Evolutionary conservation across 2,888 invertebrate species (phyloP), one percentile per base, ranked within the genome.

Genomic region (Amphimallon solstitiale): DNA sequence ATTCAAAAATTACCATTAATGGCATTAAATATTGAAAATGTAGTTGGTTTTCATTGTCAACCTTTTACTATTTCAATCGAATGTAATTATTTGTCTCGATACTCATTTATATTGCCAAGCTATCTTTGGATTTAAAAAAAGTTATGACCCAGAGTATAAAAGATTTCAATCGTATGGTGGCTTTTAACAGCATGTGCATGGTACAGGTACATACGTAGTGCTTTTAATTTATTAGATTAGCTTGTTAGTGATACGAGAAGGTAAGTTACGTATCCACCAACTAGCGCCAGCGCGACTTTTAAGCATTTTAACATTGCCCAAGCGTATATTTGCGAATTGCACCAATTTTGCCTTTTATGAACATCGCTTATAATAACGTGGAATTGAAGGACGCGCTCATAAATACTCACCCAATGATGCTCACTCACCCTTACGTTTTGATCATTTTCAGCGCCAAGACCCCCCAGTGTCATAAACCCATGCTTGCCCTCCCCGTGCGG

Each of bases 401-500:
- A 19, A 5, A 17, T 19, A n/a, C n/a, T n/a, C n/a, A n/a, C 1
- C 3, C 10, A 37, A 12, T 12, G 12, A 52, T 19, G 19, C 17
- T 46, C 38, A 63, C 12, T 54, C 29, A 46, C 21, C 46, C 17
- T 54, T 40, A 34, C 40, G 45, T 52, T 29, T n/a, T 65, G 14
- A 60, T 43, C 35, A 59, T 59, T 59, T 29, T 69, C 72, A 72
- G 71, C 69, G 52, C 67, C 71, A 23, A 67, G 48, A 65, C 62
- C 68, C 29, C 29, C 69, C 40, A 75, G 76, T 69, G 88, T 88
- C 81, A 80, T 84, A 71, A 87, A 85, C 71, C 92, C 88, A 23
- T 91, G 91, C 74, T 83, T 85, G 35, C 90, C 90, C 14, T 89
- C 89, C 12, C 90, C 91, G 23, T 86, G 86, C 76, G 86, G 86